Evolutionary conservation across 2,888 invertebrate species (phyloP), one percentile per base, ranked within the genome.

Genomic region (Trypoxylon attenuatum): DNA sequence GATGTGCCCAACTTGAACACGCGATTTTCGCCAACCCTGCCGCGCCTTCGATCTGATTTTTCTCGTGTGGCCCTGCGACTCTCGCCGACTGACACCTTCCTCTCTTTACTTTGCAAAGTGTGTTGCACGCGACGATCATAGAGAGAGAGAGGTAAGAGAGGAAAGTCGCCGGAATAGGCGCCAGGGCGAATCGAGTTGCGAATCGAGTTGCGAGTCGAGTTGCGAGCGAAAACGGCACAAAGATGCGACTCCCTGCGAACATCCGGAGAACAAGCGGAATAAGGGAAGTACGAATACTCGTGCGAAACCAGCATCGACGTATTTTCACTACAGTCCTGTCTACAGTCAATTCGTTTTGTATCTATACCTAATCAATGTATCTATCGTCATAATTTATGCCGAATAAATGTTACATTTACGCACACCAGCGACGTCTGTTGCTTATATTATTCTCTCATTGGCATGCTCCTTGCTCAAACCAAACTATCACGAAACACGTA

Each of bases 311-410:
- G 77, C 84, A 81, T 84, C 79, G 82, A 84, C 84, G 85, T 86
- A 86, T 86, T 86, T 85, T 86, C 84, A 85, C 84, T 83, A 85
- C 83, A 81, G 82, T 86, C 83, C 84, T 86, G 82, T 86, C 84
- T 83, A 83, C 83, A 84, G 86, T 86, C 85, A 85, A 86, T 86
- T 86, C 84, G 80, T 86, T 86, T 86, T 85, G 83, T 86, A 86
- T 84, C 81, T 84, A 84, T 83, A 84, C 73, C 71, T 84, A 85
- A 83, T 82, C 82, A 78, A 80, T 84, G 83, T 85, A 85, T 85
- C 82, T 80, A 85, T 82, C 82, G 84, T 84, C 85, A 86, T 85
- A 84, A 84, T 85, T 84, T 83, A 85, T 85, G 85, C 86, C 84
- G 83, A 86, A 86, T 86, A 86, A 86, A 86, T 86, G 86, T 86